Conservation (phyloP, 2,888 invertebrate genomes). For the Hipparchia semele region DNA sequence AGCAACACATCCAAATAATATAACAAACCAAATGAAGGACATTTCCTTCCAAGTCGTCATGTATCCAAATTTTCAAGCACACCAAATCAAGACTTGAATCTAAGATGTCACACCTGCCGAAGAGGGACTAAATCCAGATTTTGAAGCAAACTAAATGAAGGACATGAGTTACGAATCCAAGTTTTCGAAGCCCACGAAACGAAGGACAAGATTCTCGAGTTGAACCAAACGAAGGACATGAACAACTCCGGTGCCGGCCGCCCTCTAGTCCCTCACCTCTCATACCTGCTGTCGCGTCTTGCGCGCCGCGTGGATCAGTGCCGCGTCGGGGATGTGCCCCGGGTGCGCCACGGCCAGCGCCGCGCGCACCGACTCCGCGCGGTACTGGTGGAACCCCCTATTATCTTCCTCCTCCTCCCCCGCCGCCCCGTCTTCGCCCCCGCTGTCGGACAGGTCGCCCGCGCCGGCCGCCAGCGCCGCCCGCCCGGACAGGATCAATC, state of each 20-base stretch:
- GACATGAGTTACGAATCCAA: not conserved
- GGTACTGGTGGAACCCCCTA: conserved; percentile 76
- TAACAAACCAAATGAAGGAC: too few relatives aligned
- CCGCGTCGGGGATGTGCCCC: conserved; percentile 98
- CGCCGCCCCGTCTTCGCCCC: conserved; percentile 79
- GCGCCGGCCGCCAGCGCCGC: conserved; percentile 91
- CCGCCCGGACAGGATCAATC: conserved; percentile 89
- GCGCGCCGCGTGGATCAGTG: conserved; percentile 98
- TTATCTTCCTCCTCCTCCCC: conserved; percentile 70
- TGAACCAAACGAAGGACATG: not conserved
- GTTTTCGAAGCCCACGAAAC: too few relatives aligned
- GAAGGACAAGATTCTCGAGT: not conserved
- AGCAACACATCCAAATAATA: not conserved
- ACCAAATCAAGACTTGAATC: not conserved
- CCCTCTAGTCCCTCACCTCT: conserved; percentile 87
- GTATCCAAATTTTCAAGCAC: not conserved
- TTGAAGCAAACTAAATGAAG: not conserved
- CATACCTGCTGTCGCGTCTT: conserved; percentile 96
- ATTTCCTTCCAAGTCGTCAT: not conserved
- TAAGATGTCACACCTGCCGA: not conserved
- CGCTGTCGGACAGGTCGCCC: conserved; percentile 86
- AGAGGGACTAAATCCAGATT: not conserved
- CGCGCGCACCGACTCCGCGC: conserved; percentile 88
- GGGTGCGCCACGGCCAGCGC: conserved; percentile 86
- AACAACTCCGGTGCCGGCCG: conserved; percentile 47